Evolutionary conservation across 2,888 invertebrate species (phyloP).

Genomic region (Cosmia trapezina): DNA sequence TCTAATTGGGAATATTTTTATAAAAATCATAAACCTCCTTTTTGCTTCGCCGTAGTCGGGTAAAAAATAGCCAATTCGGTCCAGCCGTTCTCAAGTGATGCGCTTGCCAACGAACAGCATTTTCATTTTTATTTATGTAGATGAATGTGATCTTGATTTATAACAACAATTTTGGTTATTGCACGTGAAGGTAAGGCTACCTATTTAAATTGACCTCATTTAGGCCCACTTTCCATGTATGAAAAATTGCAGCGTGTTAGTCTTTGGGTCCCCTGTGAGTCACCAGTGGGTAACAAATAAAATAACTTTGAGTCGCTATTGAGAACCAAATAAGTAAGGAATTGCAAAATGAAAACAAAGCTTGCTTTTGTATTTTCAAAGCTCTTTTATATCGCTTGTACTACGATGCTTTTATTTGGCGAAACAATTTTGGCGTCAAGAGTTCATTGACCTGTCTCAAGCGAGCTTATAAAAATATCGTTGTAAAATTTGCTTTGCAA

Average conservation of each 20-base stretch:
- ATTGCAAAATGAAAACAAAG: constrained; percentile 6
- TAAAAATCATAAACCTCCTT: no score
- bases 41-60: no score
- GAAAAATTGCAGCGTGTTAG: constrained; percentile 18
- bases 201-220: constrained; percentile 10
- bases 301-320: constrained; percentile 4
- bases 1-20: no score
- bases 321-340: constrained; percentile 8
- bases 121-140: no score
- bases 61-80: no score
- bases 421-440: constrained; percentile 37
- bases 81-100: no score
- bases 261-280: constrained; percentile 12
- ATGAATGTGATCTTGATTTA: constrained; percentile 13
- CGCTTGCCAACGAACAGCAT: no score
- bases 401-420: constrained; percentile 22
- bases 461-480: constrained; percentile 19
- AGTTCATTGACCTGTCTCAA: constrained; percentile 48
- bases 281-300: constrained; percentile 18
- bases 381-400: constrained; percentile 22
- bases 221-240: constrained; percentile 10
- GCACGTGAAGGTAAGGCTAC: constrained; percentile 3
- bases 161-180: constrained; percentile 14
- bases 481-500: constrained; percentile 14
- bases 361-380: constrained; percentile 19